These are phyloP conservation scores for Leucosticte australis DNA, from an alignment of 2,113 vertebrate genomes.

Conservation along the genomic window DNA sequence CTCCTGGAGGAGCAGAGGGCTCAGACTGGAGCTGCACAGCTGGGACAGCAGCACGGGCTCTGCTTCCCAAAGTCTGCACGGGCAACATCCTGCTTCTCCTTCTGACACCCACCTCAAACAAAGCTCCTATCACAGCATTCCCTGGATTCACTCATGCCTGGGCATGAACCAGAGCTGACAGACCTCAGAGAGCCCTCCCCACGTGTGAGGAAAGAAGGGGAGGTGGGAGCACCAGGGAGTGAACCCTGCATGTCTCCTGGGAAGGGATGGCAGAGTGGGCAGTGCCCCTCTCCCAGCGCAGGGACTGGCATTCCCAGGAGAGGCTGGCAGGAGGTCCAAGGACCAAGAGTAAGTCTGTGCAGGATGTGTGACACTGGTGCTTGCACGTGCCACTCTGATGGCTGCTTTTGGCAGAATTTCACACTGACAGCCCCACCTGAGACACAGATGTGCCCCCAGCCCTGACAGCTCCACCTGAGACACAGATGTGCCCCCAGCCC, in stretches of 20 bases:
- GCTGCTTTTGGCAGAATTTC: neutral
- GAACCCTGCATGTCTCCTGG: fast-evolving
- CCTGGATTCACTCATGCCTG: neutral
- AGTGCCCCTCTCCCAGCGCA: neutral
- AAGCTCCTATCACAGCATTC: neutral
- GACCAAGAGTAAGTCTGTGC: neutral
- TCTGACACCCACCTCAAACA: neutral
- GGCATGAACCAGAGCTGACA: neutral
- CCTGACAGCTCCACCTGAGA: neutral
- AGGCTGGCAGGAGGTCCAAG: neutral
- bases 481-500: neutral
- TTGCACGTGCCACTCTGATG: fast-evolving
- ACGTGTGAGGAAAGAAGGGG: neutral
- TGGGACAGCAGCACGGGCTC: fast-evolving
- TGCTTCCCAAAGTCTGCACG: neutral
- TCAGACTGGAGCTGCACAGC: fast-evolving
- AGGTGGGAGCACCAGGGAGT: neutral
- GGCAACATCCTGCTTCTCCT: neutral
- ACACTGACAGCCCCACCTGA: neutral
- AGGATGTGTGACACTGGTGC: neutral
- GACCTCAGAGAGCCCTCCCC: neutral
- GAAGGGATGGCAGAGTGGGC: neutral
- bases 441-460: neutral
- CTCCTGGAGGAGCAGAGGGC: neutral
- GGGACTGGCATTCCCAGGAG: neutral